Conservation (phyloP, 2,888 invertebrate genomes). For the Phrixothrix hirtus region DNA sequence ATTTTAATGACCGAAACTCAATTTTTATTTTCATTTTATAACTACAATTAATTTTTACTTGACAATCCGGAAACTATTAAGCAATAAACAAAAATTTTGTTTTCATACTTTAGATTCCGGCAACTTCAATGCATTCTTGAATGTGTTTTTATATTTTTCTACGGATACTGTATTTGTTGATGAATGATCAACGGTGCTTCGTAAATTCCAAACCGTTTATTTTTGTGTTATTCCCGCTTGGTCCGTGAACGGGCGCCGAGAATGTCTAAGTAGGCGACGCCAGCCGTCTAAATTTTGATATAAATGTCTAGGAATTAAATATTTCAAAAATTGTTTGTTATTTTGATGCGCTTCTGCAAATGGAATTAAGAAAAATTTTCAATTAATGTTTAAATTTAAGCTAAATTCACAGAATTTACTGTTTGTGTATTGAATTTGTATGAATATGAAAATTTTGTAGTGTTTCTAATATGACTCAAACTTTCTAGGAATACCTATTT, state of each 20-base stretch:
- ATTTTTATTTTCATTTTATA: too few relatives aligned
- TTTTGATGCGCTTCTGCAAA: neutral
- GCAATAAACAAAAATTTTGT: too few relatives aligned
- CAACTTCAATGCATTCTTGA: neutral
- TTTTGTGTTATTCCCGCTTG: conserved; percentile 22
- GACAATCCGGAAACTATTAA: too few relatives aligned
- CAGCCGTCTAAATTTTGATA: conserved; percentile 4
- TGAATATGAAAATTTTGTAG: too few relatives aligned
- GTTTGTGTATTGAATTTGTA: too few relatives aligned
- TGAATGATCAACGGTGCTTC: conserved; percentile 12
- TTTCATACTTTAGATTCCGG: neutral
- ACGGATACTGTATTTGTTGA: conserved; percentile 8
- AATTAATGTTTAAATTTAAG: neutral
- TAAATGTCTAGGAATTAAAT: conserved; percentile 4
- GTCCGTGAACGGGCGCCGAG: conserved; percentile 24
- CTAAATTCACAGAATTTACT: neutral
- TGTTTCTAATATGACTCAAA: too few relatives aligned
- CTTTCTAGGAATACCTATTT: too few relatives aligned
- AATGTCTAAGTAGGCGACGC: conserved; percentile 15
- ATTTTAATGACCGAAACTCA: too few relatives aligned
- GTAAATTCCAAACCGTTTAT: conserved; percentile 32
- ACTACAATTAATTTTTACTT: too few relatives aligned
- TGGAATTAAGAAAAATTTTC: neutral
- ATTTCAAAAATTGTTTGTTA: conserved; percentile 10
- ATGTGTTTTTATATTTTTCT: conserved; percentile 3